Evolutionary conservation across 2,888 invertebrate genomes (phyloP).

Genomic region (Orthosia cruda): DNA sequence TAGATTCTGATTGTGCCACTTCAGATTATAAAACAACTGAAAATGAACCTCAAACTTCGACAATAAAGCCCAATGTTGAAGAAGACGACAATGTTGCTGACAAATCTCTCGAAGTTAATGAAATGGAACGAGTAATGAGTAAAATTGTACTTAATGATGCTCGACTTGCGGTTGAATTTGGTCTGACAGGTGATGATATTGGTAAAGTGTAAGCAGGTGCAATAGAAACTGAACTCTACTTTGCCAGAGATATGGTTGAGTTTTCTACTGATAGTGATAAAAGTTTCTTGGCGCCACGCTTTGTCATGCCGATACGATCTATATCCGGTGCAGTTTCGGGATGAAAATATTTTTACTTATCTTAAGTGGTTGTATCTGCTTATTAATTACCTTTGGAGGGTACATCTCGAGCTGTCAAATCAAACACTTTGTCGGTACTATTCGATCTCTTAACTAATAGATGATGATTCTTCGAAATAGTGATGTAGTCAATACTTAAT

Average conservation of each 20-base stretch:
- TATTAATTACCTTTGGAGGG: slow-evolving; percentile 90
- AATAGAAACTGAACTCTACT: slow-evolving; percentile 63
- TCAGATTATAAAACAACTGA: slow-evolving; percentile 72
- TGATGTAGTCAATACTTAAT: slow-evolving; percentile 72
- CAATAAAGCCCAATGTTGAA: slow-evolving; percentile 59
- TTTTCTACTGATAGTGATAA: slow-evolving; percentile 46
- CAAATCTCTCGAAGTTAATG: slow-evolving; percentile 81
- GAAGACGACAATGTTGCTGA: slow-evolving; percentile 75
- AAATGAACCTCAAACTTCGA: slow-evolving; percentile 64
- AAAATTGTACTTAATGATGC: slow-evolving; percentile 71
- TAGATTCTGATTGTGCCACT: slow-evolving; percentile 86
- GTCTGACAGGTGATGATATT: slow-evolving; percentile 48
- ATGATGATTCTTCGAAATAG: slow-evolving; percentile 87
- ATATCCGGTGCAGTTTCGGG: slow-evolving; percentile 91
- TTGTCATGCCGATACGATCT: slow-evolving; percentile 91
- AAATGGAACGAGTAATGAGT: slow-evolving; percentile 61
- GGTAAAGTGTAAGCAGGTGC: slow-evolving; percentile 59
- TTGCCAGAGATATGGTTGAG: slow-evolving; percentile 53
- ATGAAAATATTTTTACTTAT: slow-evolving; percentile 92
- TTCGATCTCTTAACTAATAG: slow-evolving; percentile 81
- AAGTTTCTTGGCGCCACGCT: slow-evolving; percentile 89
- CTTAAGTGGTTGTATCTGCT: slow-evolving; percentile 92
- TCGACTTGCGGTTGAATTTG: slow-evolving; percentile 69
- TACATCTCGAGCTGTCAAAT: slow-evolving; percentile 90
- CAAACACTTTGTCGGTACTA: slow-evolving; percentile 89